Evolutionary conservation across 2,113 vertebrate species (phyloP), one percentile per base, ranked within the genome.

Genomic region (Alectura lathami): DNA sequence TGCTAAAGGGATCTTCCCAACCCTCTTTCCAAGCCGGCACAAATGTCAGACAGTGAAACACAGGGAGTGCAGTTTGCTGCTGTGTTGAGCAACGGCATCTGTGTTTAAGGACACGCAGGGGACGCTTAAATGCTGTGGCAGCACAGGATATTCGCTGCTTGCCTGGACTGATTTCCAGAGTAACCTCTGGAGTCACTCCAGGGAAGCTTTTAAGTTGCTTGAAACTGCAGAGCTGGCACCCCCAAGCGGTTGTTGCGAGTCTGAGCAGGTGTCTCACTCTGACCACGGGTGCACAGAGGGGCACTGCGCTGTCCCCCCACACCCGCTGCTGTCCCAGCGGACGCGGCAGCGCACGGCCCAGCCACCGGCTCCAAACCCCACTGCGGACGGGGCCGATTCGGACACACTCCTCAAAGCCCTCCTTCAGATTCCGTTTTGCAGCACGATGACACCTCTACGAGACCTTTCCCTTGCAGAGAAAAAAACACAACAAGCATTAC

Each of bases 151-250:
- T 74, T 74, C 82, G 79, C 63, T 73, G 22, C 70, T 89, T 17
- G 84, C 57, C 57, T 47, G 57, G 66, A 79, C 34, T 45, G 4
- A 3, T 45, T 94, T 91, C 93, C 84, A 34, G 75, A 87, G 78
- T 14, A 17, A 24, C 5, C 74, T 47, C 89, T 85, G 91, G 93
- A 92, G 87, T 40, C 1, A n/a, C 78, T 87, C 95, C 93, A 95
- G 73, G 87, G 60, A 95, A 91, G 91, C 93, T 89, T 91, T 87
- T 34, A 89, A 67, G 62, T 2, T 3, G 84, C 0, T 85, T 88
- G 53, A 87, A 94, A 54, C 77, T 67, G 89, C 91, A 67, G 75
- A 24, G 78, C 91, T 94, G 94, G 96, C 94, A 89, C 96, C 96
- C 95, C 87, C 95, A 47, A 48, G 96, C 30, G 96, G 95, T 51